A percentile compares a stretch with the other conserved stretches of the same genome.
These are phyloP conservation scores for Cybosia mesomella DNA, from an alignment of 2,888 invertebrate genomes.

Conservation along the genomic window DNA sequence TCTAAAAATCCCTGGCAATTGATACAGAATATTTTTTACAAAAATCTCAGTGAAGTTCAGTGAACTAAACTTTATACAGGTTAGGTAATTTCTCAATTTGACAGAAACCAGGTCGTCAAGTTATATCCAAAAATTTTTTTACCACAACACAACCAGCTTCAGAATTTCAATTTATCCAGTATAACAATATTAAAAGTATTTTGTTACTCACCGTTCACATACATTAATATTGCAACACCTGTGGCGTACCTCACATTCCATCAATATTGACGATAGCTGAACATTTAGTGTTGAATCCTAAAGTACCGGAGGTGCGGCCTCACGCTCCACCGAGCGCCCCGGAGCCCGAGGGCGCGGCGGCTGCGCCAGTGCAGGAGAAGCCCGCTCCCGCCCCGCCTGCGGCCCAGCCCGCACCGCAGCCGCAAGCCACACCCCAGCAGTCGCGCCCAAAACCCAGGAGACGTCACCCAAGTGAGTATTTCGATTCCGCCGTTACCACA, in stretches of 20 bases:
- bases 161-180: no score
- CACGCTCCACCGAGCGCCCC: conserved; percentile 14
- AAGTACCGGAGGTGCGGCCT: conserved; percentile 58
- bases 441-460: conserved; percentile 35
- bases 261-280: conserved; percentile 45
- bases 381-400: conserved; percentile 29
- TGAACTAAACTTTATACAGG: no score
- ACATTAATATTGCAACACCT: not conserved
- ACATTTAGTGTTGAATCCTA: conserved; percentile 75
- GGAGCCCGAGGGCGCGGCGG: conserved; percentile 22
- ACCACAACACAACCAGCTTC: not conserved
- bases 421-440: not conserved
- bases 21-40: not conserved
- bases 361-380: conserved; percentile 29
- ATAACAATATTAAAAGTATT: no score
- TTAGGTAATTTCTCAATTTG: no score
- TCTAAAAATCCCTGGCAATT: not conserved
- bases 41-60: no score
- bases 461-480: conserved; percentile 68
- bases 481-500: not conserved
- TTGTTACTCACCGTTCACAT: no score
- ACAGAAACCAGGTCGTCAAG: no score
- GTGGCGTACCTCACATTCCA: conserved; percentile 18
- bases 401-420: conserved; percentile 20
- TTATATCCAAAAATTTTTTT: not conserved